Evolutionary conservation across 2,888 invertebrate species (phyloP), one percentile per base, ranked within the genome.

Genomic region (Drosophila flavopinicola): DNA sequence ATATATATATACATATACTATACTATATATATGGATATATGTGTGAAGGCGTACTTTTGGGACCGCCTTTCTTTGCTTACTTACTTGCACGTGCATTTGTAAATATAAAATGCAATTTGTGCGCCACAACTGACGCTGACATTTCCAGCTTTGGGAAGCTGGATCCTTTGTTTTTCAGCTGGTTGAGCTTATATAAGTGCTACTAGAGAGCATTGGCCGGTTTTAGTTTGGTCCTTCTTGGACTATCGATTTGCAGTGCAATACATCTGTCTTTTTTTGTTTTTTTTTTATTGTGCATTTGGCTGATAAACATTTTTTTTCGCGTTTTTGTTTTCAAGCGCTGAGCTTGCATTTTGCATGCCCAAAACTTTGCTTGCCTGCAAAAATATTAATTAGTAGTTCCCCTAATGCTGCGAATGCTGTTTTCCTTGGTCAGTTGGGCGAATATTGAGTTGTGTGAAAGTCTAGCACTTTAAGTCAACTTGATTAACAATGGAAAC

Each of bases 401-500:
- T n/a, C n/a, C 57, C 32, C 38, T 10, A 30, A 30, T n/a, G n/a
- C 11, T 13, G 11, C 1, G 30, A 17, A 42, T 42, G 52, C 32
- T n/a, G n/a, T n/a, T n/a, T n/a, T n/a, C n/a, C n/a, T n/a, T n/a
- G 54, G 53, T 58, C 66, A 53, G 45, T 45, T 78, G 57, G 57
- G 66, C 41, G 58, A 66, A 59, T 76, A 58, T 72, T 76, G 66
- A 76, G 79, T 76, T 72, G 73, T 49, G 37, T 57, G 38, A 71
- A 79, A 69, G 57, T 63, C 69, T 69, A 72, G 41, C 48, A 58
- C 59, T 69, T 44, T 38, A 66, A 69, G 79, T 72, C 59, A 69
- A 79, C 79, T 79, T 76, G 61, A 73, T 69, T 69, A 79, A 76
- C 79, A 76, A 76, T 76, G 33, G 23, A 75, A 79, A 76, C 27